These are phyloP conservation scores for Thumatha senex DNA, from an alignment of 2,888 invertebrate species.

Conservation along the genomic window DNA sequence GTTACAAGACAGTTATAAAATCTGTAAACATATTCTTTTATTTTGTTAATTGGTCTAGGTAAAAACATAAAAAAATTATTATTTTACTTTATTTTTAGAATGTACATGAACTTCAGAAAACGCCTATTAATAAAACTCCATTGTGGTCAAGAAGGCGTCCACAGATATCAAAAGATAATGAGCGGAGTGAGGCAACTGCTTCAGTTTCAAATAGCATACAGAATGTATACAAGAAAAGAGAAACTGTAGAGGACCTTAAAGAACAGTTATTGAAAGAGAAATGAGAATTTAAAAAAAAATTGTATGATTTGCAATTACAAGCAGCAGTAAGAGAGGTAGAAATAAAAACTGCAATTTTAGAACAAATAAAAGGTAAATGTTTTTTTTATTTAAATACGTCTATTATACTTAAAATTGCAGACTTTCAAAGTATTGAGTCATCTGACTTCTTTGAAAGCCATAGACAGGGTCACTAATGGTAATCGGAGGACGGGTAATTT, in stretches of 20 bases:
- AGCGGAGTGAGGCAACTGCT: background rate
- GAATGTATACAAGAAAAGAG: background rate
- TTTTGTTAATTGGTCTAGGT: too few species aligned
- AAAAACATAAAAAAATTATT: too few species aligned
- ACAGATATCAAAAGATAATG: background rate
- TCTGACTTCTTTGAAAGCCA: too few species aligned
- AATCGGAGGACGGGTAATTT: too few species aligned
- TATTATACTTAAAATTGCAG: too few species aligned
- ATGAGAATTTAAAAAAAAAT: background rate
- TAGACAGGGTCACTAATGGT: too few species aligned
- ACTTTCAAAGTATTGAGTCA: too few species aligned
- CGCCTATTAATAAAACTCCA: background rate
- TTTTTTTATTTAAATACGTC: too few species aligned
- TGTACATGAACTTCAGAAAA: too few species aligned
- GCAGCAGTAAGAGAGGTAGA: background rate
- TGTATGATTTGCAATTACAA: background rate
- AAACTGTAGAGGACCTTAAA: background rate
- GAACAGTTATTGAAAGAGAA: background rate
- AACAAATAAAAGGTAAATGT: background rate
- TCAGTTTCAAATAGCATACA: background rate
- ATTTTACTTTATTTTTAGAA: too few species aligned
- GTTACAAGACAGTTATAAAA: too few species aligned
- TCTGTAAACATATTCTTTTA: too few species aligned
- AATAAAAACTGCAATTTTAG: background rate
- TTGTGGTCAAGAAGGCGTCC: background rate